Base-by-base conservation (phyloP, 2,797 vertebrate species). In the Crocodylus rhombifer region DNA sequence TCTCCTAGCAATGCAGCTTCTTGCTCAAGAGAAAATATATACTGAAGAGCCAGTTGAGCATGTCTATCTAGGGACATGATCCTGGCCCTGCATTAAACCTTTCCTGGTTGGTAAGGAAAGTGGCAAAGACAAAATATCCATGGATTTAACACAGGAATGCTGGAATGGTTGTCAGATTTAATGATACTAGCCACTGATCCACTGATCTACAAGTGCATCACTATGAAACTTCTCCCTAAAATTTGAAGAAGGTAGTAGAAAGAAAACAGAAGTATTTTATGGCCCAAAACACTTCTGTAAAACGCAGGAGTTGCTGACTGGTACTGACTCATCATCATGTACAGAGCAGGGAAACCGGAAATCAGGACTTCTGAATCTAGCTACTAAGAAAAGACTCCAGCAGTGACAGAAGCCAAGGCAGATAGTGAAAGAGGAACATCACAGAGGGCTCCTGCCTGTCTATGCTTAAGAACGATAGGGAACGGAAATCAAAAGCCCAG, bases 391-490 rank as follows among this genome's bases (percentile, higher is more conserved):
- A 75, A 84, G 15, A n/a, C 87, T 61, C 65, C 76, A 75, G 86
- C 55, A 82, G 28, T 73, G 76, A 80, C 51, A 73, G 56, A 62
- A 91, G 16, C 83, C 14, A 67, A 76, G 18, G 83, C 86, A 74
- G 28, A 65, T 81, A 90, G 88, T n/a, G 75, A 91, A 74, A 77
- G 55, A 88, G 74, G n/a, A 90, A 84, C 69, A 91, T 77, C 76
- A 36, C 84, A 63, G 42, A 13, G 16, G 62, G 36, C 20, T 95
- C 67, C 77, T 0, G 5, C 55, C 58, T 85, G 65, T 77, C 71
- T 42, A 3, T 77, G 62, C 67, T 1, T 60, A 1, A 74, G 80
- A 25, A 64, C n/a, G 77, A 81, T 56, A 76, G 86, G 73, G 78
- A 91, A 87, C 26, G 91, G 84, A 85, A 80, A 84, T 28, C 23